Evolutionary conservation across 2,888 invertebrate genomes (phyloP).

Genomic region (Frankliniella fusca): DNA sequence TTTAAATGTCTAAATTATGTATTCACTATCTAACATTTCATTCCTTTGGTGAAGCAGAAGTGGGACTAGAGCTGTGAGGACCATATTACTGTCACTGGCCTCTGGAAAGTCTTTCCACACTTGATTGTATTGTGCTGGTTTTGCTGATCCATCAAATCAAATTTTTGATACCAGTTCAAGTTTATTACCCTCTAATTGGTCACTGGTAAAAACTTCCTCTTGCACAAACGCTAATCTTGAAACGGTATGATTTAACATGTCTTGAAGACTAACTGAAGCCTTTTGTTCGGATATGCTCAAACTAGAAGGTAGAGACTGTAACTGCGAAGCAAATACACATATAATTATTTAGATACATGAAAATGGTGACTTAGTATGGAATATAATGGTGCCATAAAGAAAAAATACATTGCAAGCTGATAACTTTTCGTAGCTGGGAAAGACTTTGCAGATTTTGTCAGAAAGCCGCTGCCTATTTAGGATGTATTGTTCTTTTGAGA

Average conservation of each 20-base stretch:
- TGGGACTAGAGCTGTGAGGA: neutral
- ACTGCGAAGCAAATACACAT: neutral
- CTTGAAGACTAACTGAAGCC: neutral
- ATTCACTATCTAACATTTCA: neutral
- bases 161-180: neutral
- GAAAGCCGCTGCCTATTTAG: neutral
- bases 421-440: neutral
- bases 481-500: neutral
- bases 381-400: neutral
- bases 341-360: neutral
- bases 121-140: neutral
- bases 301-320: neutral
- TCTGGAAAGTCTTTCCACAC: neutral
- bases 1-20: too few relatives aligned
- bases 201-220: neutral
- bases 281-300: neutral
- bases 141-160: neutral
- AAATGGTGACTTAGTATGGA: neutral
- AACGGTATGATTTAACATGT: neutral
- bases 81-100: neutral
- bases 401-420: neutral
- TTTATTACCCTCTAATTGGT: neutral
- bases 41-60: neutral
- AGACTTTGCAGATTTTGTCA: neutral
- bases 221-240: neutral